phyloP scores from a whole-genome alignment of 2,888 invertebrate species.

The Aelia acuminata region DNA sequence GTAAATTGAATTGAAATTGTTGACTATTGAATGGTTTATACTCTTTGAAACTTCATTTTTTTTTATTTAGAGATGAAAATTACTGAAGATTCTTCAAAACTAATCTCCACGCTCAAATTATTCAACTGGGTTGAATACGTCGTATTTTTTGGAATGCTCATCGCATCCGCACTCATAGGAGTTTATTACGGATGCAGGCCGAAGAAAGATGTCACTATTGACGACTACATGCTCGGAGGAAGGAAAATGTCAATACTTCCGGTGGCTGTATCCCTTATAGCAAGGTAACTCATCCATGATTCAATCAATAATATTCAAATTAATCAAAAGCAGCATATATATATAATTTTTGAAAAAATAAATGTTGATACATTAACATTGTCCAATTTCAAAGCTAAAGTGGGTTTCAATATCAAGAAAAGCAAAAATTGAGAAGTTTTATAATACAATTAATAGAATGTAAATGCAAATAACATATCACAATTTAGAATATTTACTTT shows the following conservation, averaged over 20 bases:
- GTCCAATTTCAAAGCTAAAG: too few relatives aligned
- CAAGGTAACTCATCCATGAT: conserved; percentile 36
- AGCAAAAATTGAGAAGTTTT: too few relatives aligned
- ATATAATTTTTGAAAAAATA: too few relatives aligned
- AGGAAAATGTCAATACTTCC: conserved; percentile 60
- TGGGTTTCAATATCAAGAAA: too few relatives aligned
- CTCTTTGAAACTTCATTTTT: too few relatives aligned
- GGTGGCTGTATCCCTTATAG: conserved; percentile 59
- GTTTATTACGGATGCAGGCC: conserved; percentile 58
- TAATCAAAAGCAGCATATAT: neutral
- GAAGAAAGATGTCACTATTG: conserved; percentile 49
- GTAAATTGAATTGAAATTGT: too few relatives aligned
- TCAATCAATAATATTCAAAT: too few relatives aligned
- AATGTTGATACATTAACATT: too few relatives aligned
- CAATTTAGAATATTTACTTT: too few relatives aligned
- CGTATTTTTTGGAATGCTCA: conserved; percentile 60
- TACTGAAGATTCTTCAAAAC: neutral
- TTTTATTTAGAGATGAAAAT: neutral
- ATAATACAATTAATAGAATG: too few relatives aligned
- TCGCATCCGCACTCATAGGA: conserved; percentile 55
- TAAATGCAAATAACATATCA: too few relatives aligned
- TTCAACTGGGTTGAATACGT: conserved; percentile 61
- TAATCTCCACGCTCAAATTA: neutral
- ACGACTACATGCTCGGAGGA: conserved; percentile 60
- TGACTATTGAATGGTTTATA: too few relatives aligned